These are phyloP conservation scores for Parotocinclus haroldoi DNA, from an alignment of 2,797 vertebrate genomes.

Conservation along the genomic window DNA sequence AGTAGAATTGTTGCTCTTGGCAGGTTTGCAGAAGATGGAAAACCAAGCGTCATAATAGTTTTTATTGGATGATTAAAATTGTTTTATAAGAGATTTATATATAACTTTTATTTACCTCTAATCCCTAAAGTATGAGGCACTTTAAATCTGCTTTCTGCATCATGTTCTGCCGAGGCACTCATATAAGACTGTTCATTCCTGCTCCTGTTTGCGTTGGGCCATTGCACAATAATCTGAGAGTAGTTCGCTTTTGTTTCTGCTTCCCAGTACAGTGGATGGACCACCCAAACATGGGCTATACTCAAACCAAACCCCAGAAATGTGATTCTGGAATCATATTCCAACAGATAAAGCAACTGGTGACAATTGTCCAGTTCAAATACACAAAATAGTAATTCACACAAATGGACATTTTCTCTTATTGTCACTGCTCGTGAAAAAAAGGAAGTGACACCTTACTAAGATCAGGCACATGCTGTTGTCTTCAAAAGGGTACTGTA, in stretches of 20 bases:
- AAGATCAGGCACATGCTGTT: slow-evolving; percentile 12
- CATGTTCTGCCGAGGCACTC: slow-evolving; percentile 19
- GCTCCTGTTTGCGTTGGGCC: slow-evolving; percentile 52
- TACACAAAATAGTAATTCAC: slow-evolving; percentile 20
- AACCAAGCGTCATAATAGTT: slow-evolving; percentile 43
- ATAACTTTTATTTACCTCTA: slow-evolving; percentile 44
- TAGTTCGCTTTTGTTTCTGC: slow-evolving; percentile 43
- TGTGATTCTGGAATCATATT: slow-evolving; percentile 27
- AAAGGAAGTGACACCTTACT: slow-evolving; percentile 37
- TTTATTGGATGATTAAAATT: slow-evolving; percentile 48
- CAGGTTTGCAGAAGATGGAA: slow-evolving; percentile 44
- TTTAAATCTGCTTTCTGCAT: slow-evolving; percentile 40
- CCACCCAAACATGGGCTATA: slow-evolving; percentile 38
- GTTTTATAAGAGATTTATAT: slow-evolving; percentile 44
- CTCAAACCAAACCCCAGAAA: slow-evolving; percentile 15
- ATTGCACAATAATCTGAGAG: slow-evolving; percentile 32
- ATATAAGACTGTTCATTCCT: slow-evolving; percentile 44
- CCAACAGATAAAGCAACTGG: slow-evolving; percentile 4
- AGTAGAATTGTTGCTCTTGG: slow-evolving; percentile 57
- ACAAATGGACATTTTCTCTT: slow-evolving; percentile 49
- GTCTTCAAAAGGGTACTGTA: slow-evolving; percentile 34
- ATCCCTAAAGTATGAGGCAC: slow-evolving; percentile 37
- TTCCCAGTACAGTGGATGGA: slow-evolving; percentile 45
- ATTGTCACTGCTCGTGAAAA: slow-evolving; percentile 63
- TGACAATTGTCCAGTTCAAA: slow-evolving; percentile 22